These are phyloP conservation scores for Ichneumoninae sp. DNA, from an alignment of 2,888 invertebrate genomes.

Conservation along the genomic window DNA sequence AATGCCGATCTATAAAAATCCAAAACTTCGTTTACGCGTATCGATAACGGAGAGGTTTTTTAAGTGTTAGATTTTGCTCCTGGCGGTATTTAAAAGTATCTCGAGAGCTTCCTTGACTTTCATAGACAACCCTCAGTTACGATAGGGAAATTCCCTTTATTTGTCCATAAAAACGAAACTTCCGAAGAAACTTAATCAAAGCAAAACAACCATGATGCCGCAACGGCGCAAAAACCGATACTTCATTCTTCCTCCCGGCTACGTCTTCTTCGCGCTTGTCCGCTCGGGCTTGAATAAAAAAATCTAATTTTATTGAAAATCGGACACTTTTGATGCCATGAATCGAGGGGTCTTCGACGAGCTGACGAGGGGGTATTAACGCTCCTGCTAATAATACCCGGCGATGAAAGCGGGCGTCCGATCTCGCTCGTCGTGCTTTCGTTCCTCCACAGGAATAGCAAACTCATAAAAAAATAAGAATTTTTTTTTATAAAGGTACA, in stretches of 20 bases:
- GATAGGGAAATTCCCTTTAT: too few species aligned
- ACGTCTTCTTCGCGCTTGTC: neutral
- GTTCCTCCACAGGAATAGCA: neutral
- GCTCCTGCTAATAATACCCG: constrained; percentile 1
- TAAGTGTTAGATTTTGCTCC: too few species aligned
- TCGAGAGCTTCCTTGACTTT: too few species aligned
- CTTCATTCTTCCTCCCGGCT: neutral
- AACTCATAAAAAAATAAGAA: constrained; percentile 34
- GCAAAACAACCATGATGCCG: neutral
- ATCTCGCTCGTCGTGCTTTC: neutral
- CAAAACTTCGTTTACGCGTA: too few species aligned
- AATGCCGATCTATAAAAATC: too few species aligned
- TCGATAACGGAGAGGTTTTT: too few species aligned
- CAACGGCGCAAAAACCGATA: neutral
- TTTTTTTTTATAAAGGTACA: constrained; percentile 33
- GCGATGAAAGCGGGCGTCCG: neutral
- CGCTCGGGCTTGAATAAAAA: neutral
- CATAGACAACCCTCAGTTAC: too few species aligned
- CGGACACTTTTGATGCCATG: neutral
- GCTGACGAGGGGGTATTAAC: neutral
- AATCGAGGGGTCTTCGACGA: neutral
- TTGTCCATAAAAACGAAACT: neutral
- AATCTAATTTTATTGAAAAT: neutral
- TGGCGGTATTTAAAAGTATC: too few species aligned
- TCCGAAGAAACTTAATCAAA: neutral